These are phyloP conservation scores for Pseudonaja textilis DNA, from an alignment of 2,113 vertebrate species.

Conservation along the genomic window DNA sequence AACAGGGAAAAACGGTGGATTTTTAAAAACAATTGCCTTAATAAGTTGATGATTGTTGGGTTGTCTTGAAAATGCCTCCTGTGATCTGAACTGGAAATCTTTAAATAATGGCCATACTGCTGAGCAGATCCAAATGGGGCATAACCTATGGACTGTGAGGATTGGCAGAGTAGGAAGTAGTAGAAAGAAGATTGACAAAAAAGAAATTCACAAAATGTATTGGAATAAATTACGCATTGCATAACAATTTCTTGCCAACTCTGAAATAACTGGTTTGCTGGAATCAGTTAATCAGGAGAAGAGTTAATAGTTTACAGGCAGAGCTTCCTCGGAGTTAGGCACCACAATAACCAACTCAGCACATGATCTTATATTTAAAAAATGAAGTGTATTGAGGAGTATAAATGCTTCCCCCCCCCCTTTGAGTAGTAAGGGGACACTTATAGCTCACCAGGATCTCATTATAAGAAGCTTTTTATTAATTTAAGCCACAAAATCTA, in stretches of 20 bases:
- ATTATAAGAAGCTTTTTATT: slow-evolving; percentile 15
- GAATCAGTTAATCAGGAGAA: not conserved
- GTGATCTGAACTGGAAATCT: not conserved
- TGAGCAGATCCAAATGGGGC: not conserved
- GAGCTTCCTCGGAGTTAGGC: not conserved
- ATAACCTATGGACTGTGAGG: not conserved
- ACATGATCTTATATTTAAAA: not conserved
- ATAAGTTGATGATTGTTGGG: slow-evolving; percentile 1
- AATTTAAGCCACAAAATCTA: slow-evolving; percentile 23
- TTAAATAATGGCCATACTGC: not conserved
- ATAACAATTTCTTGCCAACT: not conserved
- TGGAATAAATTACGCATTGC: not conserved
- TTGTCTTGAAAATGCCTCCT: not conserved
- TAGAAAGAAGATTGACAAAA: not conserved
- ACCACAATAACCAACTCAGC: not conserved
- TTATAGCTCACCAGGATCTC: slow-evolving; percentile 1
- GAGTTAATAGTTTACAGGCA: not conserved
- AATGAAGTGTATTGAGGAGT: not conserved
- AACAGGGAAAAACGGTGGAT: slow-evolving; percentile 32
- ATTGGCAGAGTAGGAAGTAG: not conserved
- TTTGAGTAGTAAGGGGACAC: no score
- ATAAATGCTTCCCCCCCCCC: not conserved
- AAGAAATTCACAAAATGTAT: not conserved
- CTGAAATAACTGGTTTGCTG: not conserved
- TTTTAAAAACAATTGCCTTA: slow-evolving; percentile 18